Conservation (phyloP, 2,113 vertebrate genomes). For the Elephantulus edwardii region DNA sequence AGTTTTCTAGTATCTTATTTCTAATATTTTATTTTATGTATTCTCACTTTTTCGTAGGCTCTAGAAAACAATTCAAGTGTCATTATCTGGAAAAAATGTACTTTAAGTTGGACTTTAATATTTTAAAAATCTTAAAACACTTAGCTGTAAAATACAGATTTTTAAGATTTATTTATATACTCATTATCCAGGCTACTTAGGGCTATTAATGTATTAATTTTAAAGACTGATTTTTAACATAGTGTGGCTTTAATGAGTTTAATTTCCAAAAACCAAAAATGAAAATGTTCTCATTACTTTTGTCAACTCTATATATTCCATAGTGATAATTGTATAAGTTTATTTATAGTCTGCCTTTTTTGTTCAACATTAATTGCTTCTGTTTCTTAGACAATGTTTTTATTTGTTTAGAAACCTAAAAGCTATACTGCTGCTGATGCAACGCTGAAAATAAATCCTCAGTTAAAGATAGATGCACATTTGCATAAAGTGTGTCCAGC, state of each 20-base stretch:
- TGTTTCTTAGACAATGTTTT: slow-evolving; percentile 39
- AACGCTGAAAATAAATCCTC: slow-evolving; percentile 92
- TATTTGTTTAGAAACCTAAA: slow-evolving; percentile 92
- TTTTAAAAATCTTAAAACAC: slow-evolving; percentile 21
- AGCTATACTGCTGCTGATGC: slow-evolving; percentile 95
- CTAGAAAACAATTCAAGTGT: neutral
- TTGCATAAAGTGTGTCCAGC: slow-evolving; percentile 97
- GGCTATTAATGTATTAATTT: too few relatives aligned
- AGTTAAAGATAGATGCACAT: slow-evolving; percentile 93
- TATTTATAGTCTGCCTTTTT: neutral
- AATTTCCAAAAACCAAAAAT: slow-evolving; percentile 50
- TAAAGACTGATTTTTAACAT: neutral
- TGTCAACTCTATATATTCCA: neutral
- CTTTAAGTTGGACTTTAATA: slow-evolving; percentile 2
- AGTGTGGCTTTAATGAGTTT: neutral
- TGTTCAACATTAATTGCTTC: slow-evolving; percentile 57
- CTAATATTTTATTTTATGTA: slow-evolving; percentile 15
- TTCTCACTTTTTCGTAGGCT: neutral
- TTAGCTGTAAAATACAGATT: neutral
- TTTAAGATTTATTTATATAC: slow-evolving; percentile 30
- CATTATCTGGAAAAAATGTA: neutral
- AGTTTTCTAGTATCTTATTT: slow-evolving; percentile 21
- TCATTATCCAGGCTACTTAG: neutral
- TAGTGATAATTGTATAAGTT: slow-evolving; percentile 6
- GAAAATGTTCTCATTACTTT: slow-evolving; percentile 26